Conservation (phyloP, 2,797 vertebrate genomes). For the Streptopelia turtur region DNA sequence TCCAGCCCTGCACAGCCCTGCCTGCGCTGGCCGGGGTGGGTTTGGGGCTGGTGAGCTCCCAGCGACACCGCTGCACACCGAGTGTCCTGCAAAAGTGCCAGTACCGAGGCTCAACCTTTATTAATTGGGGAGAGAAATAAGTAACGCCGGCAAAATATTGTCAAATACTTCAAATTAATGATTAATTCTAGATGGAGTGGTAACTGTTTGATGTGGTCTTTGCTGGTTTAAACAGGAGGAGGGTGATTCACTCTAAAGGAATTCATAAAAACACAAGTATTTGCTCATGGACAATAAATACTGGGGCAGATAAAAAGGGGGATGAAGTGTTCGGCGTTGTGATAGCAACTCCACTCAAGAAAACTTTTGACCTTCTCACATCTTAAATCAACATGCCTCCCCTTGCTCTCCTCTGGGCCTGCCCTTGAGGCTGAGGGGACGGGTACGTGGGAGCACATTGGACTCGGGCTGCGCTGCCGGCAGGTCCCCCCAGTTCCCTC, state of each 20-base stretch:
- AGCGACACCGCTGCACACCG: neutral
- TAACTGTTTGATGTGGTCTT: conserved; percentile 76
- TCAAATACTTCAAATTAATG: conserved; percentile 76
- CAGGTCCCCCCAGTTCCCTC: neutral
- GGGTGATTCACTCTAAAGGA: conserved; percentile 76
- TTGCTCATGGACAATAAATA: conserved; percentile 79
- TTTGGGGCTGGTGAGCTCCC: neutral
- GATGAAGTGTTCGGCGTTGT: conserved; percentile 4
- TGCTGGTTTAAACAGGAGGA: conserved; percentile 75
- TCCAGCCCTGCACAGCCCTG: neutral
- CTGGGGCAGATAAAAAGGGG: conserved; percentile 68
- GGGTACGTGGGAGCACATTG: fast-evolving
- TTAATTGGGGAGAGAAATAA: conserved; percentile 63
- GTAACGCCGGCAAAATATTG: conserved; percentile 63
- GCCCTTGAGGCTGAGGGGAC: neutral
- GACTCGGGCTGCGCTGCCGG: neutral
- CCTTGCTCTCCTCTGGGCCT: neutral
- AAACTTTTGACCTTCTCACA: conserved; percentile 69
- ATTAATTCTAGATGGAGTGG: conserved; percentile 76
- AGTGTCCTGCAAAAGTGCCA: conserved; percentile 8
- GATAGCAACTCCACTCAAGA: conserved; percentile 44
- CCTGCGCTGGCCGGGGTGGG: neutral
- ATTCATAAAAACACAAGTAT: conserved; percentile 81
- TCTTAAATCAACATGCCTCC: conserved; percentile 39
- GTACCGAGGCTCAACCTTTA: conserved; percentile 53